phyloP scores from a whole-genome alignment of 2,888 invertebrate species.

The Nephrotoma guestfalica region DNA sequence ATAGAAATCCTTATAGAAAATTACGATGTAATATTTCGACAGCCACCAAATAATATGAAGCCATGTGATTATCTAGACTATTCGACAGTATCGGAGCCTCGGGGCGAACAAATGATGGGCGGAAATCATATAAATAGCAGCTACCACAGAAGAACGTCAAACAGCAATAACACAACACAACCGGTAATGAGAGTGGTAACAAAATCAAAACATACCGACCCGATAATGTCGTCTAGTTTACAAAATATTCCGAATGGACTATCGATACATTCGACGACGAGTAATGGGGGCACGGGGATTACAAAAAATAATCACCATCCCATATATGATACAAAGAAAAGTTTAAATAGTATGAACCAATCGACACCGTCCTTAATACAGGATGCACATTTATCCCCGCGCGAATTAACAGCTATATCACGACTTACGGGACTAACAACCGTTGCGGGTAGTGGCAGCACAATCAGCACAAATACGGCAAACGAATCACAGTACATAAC shows the following conservation, averaged over 20 bases:
- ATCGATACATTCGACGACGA: slow-evolving; percentile 19
- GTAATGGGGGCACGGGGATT: slow-evolving; percentile 13
- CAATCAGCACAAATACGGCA: neutral
- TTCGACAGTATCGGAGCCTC: slow-evolving; percentile 26
- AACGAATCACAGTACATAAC: slow-evolving; percentile 18
- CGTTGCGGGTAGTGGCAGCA: neutral
- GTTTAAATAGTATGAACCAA: slow-evolving; percentile 18
- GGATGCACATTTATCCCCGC: slow-evolving; percentile 8
- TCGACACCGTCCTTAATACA: slow-evolving; percentile 12
- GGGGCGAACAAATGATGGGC: slow-evolving; percentile 21
- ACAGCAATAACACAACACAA: neutral
- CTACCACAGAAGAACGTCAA: neutral
- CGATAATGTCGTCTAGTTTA: slow-evolving; percentile 31
- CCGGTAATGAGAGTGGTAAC: slow-evolving; percentile 17
- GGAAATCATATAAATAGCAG: neutral
- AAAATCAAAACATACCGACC: slow-evolving; percentile 30
- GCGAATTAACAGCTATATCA: slow-evolving; percentile 13
- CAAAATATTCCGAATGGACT: slow-evolving; percentile 33
- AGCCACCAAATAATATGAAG: slow-evolving; percentile 20
- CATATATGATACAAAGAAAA: slow-evolving; percentile 12
- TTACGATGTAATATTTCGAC: slow-evolving; percentile 54
- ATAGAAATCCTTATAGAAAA: slow-evolving; percentile 92
- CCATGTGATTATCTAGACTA: slow-evolving; percentile 15
- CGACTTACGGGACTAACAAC: neutral
- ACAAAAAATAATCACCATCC: slow-evolving; percentile 7